Conservation (phyloP, 64 coral and sea anemone species). For the Montipora foliosa region DNA sequence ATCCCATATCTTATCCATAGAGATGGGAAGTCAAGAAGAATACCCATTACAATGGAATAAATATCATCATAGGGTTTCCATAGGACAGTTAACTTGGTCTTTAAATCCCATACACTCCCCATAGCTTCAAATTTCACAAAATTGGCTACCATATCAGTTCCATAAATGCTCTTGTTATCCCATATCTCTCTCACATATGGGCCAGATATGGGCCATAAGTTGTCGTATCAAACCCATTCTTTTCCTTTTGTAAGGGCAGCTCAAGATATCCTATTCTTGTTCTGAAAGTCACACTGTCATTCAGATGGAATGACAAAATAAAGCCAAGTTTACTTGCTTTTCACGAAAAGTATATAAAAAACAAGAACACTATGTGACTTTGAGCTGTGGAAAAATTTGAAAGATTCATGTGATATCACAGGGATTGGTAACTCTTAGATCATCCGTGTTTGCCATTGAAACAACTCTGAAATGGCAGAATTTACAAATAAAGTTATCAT, state of each 20-base stretch:
- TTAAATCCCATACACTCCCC: neutral
- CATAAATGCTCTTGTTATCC: neutral
- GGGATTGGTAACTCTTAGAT: no score
- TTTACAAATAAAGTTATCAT: no score
- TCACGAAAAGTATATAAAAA: no score
- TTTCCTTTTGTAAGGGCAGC: neutral
- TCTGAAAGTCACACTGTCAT: no score
- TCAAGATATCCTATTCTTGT: no score
- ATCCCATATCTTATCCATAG: constrained; percentile 2
- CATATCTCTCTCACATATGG: constrained; percentile 5
- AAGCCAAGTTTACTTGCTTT: no score
- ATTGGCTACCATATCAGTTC: neutral
- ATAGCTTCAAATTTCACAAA: constrained; percentile 13
- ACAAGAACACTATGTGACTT: no score
- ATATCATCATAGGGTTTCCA: neutral
- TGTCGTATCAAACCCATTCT: constrained; percentile 13
- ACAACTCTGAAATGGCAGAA: no score
- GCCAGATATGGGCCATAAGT: neutral
- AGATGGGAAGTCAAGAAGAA: neutral
- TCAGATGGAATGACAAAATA: no score
- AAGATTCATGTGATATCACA: no score
- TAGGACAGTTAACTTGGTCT: neutral
- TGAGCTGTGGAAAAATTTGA: no score
- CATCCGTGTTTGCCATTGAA: no score
- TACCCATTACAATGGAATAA: neutral